Conservation (phyloP, 2,888 invertebrate genomes). For the Amblyjoppa proteus region DNA sequence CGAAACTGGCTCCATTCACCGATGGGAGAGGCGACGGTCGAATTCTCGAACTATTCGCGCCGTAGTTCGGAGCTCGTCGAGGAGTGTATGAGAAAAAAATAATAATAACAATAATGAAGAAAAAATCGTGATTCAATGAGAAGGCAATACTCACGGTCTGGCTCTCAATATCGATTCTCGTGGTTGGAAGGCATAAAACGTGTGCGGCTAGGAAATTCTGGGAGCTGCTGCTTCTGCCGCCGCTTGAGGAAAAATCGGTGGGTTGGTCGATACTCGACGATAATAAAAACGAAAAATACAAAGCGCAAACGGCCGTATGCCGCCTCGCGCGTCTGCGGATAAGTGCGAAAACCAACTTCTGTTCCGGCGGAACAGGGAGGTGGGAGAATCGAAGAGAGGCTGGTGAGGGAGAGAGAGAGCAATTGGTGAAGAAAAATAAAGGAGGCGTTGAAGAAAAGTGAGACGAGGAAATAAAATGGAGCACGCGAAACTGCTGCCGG, state of each 20-base stretch:
- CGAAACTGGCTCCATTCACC: not conserved
- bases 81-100: not conserved
- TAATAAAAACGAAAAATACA: constrained; percentile 40
- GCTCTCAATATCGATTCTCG: constrained; percentile 9
- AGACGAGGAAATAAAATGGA: constrained; percentile 54
- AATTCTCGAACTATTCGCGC: not conserved
- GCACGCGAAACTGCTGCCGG: constrained; percentile 47
- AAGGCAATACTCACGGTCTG: constrained; percentile 42
- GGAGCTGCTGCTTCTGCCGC: constrained; percentile 38
- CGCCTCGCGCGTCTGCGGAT: constrained; percentile 69
- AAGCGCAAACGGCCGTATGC: constrained; percentile 46
- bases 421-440: constrained; percentile 20
- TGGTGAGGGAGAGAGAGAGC: not conserved
- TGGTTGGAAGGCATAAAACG: constrained; percentile 26
- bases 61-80: not conserved
- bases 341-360: constrained; percentile 77
- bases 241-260: constrained; percentile 51
- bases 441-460: constrained; percentile 36
- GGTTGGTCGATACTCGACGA: constrained; percentile 53
- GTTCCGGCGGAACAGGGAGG: constrained; percentile 58
- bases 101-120: not conserved
- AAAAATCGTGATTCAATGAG: constrained; percentile 50
- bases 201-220: constrained; percentile 15
- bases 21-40: not conserved
- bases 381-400: constrained; percentile 14